Evolutionary conservation across 2,888 invertebrate genomes (phyloP), one percentile per base, ranked within the genome.

Genomic region (Cinara cedri): DNA sequence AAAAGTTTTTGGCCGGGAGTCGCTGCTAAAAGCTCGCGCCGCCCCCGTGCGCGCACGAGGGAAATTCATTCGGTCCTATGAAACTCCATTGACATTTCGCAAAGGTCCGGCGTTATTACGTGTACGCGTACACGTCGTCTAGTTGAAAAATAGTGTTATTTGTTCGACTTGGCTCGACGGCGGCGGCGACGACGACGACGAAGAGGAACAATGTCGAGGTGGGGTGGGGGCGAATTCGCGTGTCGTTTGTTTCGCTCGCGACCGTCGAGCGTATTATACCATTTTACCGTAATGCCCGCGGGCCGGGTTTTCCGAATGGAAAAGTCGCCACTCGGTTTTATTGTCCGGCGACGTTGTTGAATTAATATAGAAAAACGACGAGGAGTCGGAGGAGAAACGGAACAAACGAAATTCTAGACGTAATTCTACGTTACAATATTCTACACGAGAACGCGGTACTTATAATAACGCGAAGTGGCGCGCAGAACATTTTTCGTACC

Each of bases 281-380:
- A n/a, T n/a, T n/a, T n/a, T n/a, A n/a, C n/a, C 34, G 34, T 34
- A 34, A 34, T 6, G 34, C 34, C 34, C 34, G 3, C 3, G 3
- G 34, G 34, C 19, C 51, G 1, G 46, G 66, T 24, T 57, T n/a
- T 66, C 68, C 46, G 66, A 76, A 76, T 76, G 55, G 66, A 76
- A 76, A 76, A 76, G 66, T 68, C 24, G 57, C 66, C 26, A 68
- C 21, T 68, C 54, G 26, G 76, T 76, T 65, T 75, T 75, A 75
- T 75, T 49, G 66, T 49, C 19, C 19, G 19, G 26, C 8, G 57
- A 66, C 24, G 74, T 76, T 26, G 55, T 76, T 26, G 57, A 66
- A 68, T 76, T 68, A 66, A 57, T n/a, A n/a, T n/a, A n/a, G n/a
- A n/a, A n/a, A n/a, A n/a, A n/a, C n/a, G n/a, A n/a, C n/a, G n/a